Percentiles rank a stretch among this genome's conserved stretches.
phyloP scores from a whole-genome alignment of 1,140 invertebrate genomes.

The Chelonus insularis region DNA sequence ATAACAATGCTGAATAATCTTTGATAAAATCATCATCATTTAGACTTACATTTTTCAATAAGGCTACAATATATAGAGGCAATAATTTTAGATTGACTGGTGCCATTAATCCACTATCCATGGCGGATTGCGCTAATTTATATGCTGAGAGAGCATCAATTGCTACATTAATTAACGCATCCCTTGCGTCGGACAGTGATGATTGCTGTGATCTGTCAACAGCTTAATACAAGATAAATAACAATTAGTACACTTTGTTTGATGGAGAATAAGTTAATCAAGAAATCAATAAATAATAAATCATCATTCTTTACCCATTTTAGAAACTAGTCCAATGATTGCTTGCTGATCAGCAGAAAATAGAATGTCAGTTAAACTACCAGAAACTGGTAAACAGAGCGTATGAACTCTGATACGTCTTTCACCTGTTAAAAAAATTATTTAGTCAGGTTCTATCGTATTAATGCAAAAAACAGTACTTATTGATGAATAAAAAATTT shows the following conservation, averaged over 20 bases:
- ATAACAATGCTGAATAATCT: background rate
- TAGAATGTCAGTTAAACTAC: constrained; percentile 83
- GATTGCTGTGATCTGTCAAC: constrained; percentile 88
- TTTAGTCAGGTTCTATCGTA: background rate
- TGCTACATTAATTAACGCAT: constrained; percentile 94
- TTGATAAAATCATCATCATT: background rate
- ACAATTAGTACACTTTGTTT: too few species aligned
- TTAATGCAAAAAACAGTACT: constrained; percentile 16
- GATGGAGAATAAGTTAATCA: too few species aligned
- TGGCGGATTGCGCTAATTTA: constrained; percentile 70
- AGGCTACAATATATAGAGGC: constrained; percentile 86
- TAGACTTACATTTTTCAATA: constrained; percentile 85
- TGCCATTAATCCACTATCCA: constrained; percentile 70
- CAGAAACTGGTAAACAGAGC: constrained; percentile 87
- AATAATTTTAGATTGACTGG: constrained; percentile 77
- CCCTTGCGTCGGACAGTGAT: constrained; percentile 87
- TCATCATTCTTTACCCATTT: constrained; percentile 78
- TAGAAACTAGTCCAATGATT: constrained; percentile 87
- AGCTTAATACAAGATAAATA: too few species aligned
- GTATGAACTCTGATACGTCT: constrained; percentile 97
- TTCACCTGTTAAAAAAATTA: constrained; percentile 70
- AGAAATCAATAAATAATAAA: constrained; percentile 13
- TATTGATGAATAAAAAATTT: too few species aligned
- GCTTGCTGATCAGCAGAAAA: constrained; percentile 94
- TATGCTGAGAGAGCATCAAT: constrained; percentile 89